These are phyloP conservation scores for Stichopus horrens DNA, from an alignment of 53 echinoderm and acorn worm genomes.

Conservation along the genomic window DNA sequence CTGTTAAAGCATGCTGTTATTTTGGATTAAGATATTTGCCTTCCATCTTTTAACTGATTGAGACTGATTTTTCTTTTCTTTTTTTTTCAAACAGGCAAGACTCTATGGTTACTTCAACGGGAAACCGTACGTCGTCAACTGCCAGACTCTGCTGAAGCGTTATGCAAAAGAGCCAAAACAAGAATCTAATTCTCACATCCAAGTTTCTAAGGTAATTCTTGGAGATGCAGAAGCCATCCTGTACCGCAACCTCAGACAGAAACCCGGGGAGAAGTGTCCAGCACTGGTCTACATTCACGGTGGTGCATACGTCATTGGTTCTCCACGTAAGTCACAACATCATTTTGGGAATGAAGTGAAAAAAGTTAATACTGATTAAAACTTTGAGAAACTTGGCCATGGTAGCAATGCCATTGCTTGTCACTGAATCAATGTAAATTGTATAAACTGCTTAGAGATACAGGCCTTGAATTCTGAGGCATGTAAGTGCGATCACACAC, in stretches of 20 bases:
- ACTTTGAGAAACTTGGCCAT: no score
- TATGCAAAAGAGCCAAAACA: not conserved
- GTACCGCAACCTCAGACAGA: slow-evolving; percentile 31
- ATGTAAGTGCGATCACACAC: no score
- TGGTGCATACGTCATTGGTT: not conserved
- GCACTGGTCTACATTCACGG: slow-evolving; percentile 32
- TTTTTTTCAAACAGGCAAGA: not conserved
- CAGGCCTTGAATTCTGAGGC: no score
- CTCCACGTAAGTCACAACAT: slow-evolving; percentile 1
- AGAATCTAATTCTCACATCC: slow-evolving; percentile 11
- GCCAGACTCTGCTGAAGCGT: not conserved
- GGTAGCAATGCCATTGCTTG: no score
- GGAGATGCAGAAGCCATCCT: slow-evolving; percentile 4
- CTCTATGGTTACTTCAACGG: slow-evolving; percentile 19
- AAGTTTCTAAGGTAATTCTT: slow-evolving; percentile 1
- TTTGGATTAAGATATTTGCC: no score
- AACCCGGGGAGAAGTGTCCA: slow-evolving; percentile 9
- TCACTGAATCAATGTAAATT: no score
- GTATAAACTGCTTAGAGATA: no score
- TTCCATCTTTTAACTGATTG: no score
- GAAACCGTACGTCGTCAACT: slow-evolving; percentile 20
- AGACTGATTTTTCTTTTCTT: not conserved
- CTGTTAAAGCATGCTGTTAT: no score
- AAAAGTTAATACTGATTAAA: not conserved
- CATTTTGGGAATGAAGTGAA: not conserved